Base-by-base conservation (phyloP, 2,888 invertebrate species). In the Cerastoderma edule region DNA sequence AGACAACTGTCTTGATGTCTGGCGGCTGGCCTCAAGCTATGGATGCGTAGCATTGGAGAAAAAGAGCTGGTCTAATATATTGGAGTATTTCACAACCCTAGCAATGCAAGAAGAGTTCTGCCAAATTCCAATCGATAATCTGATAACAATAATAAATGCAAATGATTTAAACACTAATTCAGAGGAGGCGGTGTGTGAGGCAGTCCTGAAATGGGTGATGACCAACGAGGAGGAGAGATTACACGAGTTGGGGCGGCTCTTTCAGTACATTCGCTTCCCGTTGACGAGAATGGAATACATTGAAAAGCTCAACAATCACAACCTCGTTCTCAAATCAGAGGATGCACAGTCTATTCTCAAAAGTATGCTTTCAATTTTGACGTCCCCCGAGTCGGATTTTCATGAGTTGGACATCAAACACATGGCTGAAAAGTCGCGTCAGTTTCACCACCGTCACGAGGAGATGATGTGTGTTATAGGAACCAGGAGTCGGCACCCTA, bases 151-250 rank as follows among this genome's bases (percentile, higher is more conserved):
- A 67, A 95, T 97, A 79, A 95, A 96, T 57, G 95, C 91, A 67
- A 97, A 97, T 89, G 96, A 96, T 90, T 93, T 98, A 39, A 97
- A 97, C 91, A 97, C 97, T 0, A 96, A 96, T 86, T 96, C 95
- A 88, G 98, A 98, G 91, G 97, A 96, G 92, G 94, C 95, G 68
- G 96, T 96, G 35, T 96, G 96, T 92, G 95, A 96, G 91, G 95
- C 96, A 6, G 94, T 96, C 24, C 94, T 95, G 90, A 94, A 94
- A 66, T 96, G 96, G 96, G 73, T 86, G 28, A 95, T 95, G 86
- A 93, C 94, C 80, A 94, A 95, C 78, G 91, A 94, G 27, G 93
- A 93, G 50, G 93, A 93, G 68, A 75, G 83, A 33, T 27, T 46
- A 8, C 39, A 67, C 19, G 65, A 72, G n/a, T 50, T 85, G 10